These are phyloP conservation scores for Siniperca scherzeri DNA, from an alignment of 2,797 vertebrate species.

Conservation along the genomic window DNA sequence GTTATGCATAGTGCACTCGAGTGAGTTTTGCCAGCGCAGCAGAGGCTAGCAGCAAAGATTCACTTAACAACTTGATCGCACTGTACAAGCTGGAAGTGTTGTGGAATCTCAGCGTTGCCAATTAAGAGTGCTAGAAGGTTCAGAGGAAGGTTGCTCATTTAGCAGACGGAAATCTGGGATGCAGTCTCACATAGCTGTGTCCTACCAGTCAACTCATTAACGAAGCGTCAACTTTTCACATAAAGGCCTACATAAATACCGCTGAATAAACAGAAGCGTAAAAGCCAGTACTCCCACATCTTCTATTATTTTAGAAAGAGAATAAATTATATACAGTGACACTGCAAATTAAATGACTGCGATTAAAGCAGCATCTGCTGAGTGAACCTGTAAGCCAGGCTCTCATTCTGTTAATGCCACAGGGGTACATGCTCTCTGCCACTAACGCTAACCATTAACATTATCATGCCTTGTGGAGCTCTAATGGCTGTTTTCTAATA, in stretches of 20 bases:
- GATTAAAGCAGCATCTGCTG: conserved; percentile 45
- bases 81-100: conserved; percentile 53
- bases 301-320: conserved; percentile 20
- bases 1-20: conserved; percentile 53
- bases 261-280: conserved; percentile 11
- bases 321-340: conserved; percentile 30
- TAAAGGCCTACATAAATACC: conserved; percentile 33
- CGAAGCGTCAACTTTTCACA: conserved; percentile 38
- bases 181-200: conserved; percentile 57
- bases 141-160: conserved; percentile 56
- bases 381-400: conserved; percentile 36
- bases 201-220: conserved; percentile 51
- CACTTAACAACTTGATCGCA: conserved; percentile 57
- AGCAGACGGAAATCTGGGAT: conserved; percentile 70
- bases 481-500: conserved; percentile 68
- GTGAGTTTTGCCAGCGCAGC: conserved; percentile 73
- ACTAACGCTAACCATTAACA: conserved; percentile 56
- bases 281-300: conserved; percentile 9
- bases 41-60: conserved; percentile 62
- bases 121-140: conserved; percentile 63
- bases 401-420: conserved; percentile 39
- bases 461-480: conserved; percentile 66
- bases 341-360: conserved; percentile 38
- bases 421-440: conserved; percentile 43
- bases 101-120: conserved; percentile 62